phyloP scores from a whole-genome alignment of 1,140 invertebrate species.

The Heliothis subflexa region DNA sequence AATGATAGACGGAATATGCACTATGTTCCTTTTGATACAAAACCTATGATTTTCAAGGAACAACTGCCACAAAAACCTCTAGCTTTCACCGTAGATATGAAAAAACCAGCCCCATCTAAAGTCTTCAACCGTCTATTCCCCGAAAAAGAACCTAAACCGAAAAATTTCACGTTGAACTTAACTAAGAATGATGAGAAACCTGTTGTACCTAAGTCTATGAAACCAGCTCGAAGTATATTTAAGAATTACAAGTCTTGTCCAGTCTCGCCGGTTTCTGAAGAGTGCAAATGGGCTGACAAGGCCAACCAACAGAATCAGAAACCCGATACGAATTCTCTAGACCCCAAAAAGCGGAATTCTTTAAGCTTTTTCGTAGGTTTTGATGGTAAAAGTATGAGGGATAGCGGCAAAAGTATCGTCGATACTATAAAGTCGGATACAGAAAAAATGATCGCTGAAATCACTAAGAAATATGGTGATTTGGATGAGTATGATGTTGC shows the following conservation, averaged over 20 bases:
- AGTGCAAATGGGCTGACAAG: conserved; percentile 88
- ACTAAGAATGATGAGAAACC: conserved; percentile 72
- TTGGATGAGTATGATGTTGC: conserved; percentile 83
- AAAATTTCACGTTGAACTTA: conserved; percentile 82
- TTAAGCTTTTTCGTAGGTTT: conserved; percentile 87
- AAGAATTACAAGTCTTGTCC: conserved; percentile 90
- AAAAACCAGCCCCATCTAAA: conserved; percentile 74
- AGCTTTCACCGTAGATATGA: conserved; percentile 79
- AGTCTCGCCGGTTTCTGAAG: conserved; percentile 89
- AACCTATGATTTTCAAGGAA: conserved; percentile 70
- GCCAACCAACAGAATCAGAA: conserved; percentile 62
- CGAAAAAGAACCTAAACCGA: conserved; percentile 70
- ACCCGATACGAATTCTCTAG: conserved; percentile 58
- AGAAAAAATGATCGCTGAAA: conserved; percentile 88
- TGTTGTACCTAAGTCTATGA: conserved; percentile 59
- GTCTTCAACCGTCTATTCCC: conserved; percentile 84
- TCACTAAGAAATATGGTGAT: conserved; percentile 88
- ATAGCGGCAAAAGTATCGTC: conserved; percentile 87
- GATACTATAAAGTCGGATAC: conserved; percentile 88
- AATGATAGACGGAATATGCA: conserved; percentile 64
- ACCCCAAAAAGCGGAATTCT: conserved; percentile 84
- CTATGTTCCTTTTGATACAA: conserved; percentile 58
- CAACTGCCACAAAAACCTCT: conserved; percentile 65
- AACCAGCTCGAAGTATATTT: conserved; percentile 87
- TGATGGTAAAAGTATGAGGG: conserved; percentile 82